These are phyloP conservation scores for Diachasmimorpha longicaudata DNA, from an alignment of 1,140 invertebrate species.

Conservation along the genomic window DNA sequence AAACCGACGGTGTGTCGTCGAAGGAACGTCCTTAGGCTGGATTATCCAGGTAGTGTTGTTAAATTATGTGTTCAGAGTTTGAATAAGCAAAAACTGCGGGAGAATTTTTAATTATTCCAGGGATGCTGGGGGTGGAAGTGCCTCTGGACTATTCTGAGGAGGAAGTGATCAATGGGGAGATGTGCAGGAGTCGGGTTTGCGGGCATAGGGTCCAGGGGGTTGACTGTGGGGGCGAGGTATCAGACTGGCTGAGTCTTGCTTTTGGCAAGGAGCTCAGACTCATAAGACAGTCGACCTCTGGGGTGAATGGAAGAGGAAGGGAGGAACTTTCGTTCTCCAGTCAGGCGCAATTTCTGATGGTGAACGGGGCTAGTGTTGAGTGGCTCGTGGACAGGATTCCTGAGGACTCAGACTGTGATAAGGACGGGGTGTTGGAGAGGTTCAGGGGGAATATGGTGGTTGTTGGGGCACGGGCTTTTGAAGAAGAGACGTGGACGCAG, in stretches of 20 bases:
- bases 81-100: constrained; percentile 20
- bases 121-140: constrained; percentile 60
- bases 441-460: constrained; percentile 76
- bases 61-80: constrained; percentile 6
- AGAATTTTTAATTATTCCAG: constrained; percentile 49
- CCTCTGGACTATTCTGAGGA: constrained; percentile 48
- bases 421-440: constrained; percentile 67
- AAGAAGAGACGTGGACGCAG: constrained; percentile 77
- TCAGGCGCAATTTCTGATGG: constrained; percentile 86
- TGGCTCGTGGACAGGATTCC: constrained; percentile 71
- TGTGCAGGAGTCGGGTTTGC: constrained; percentile 84
- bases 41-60: constrained; percentile 69
- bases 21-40: constrained; percentile 68
- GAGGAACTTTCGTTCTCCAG: constrained; percentile 77
- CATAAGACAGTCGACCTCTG: constrained; percentile 65
- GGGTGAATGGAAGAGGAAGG: constrained; percentile 47
- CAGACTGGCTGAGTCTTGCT: constrained; percentile 76
- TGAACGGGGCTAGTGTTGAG: constrained; percentile 77
- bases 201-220: constrained; percentile 77
- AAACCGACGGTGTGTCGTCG: constrained; percentile 74
- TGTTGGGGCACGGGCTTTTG: constrained; percentile 69
- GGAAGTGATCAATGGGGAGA: constrained; percentile 44
- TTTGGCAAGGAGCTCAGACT: constrained; percentile 69
- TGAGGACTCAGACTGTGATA: constrained; percentile 59
- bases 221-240: constrained; percentile 83